These are phyloP conservation scores for Apotomis betuletana DNA, from an alignment of 2,888 invertebrate species.

Conservation along the genomic window DNA sequence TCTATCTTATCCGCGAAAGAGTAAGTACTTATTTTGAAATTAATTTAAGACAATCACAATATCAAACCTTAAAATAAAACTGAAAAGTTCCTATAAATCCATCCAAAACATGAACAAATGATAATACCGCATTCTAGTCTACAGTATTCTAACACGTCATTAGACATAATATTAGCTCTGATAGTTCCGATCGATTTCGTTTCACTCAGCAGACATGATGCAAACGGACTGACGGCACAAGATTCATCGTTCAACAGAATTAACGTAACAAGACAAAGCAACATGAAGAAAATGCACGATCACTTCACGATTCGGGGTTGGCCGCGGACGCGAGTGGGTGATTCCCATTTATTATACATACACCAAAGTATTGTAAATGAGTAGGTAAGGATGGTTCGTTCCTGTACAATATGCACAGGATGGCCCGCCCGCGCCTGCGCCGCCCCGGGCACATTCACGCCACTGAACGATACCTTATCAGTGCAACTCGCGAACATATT, in stretches of 20 bases:
- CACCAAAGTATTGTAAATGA: neutral
- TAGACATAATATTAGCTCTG: conserved; percentile 29
- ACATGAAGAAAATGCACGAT: conserved; percentile 33
- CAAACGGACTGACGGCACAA: neutral
- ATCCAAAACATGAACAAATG: conserved; percentile 20
- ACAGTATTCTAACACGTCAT: conserved; percentile 35
- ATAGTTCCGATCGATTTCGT: conserved; percentile 14
- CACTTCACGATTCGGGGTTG: conserved; percentile 15
- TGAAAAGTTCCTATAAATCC: conserved; percentile 35
- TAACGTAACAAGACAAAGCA: conserved; percentile 36
- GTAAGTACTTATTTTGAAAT: conserved; percentile 57
- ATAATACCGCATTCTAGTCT: conserved; percentile 29
- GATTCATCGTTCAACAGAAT: conserved; percentile 16
- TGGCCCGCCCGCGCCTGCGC: neutral
- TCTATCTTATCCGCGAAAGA: conserved; percentile 61
- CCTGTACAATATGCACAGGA: conserved; percentile 2
- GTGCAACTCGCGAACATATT: conserved; percentile 45
- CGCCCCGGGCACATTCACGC: neutral
- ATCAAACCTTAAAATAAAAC: conserved; percentile 69
- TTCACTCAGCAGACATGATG: conserved; percentile 13
- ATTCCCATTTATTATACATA: neutral
- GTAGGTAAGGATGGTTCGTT: neutral
- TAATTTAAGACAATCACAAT: conserved; percentile 65
- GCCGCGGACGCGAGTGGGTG: conserved; percentile 13
- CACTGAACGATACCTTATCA: conserved; percentile 46